Evolutionary conservation across 2,113 vertebrate genomes (phyloP), one percentile per base, ranked within the genome.

Genomic region (Astatotilapia flaviijosephi): DNA sequence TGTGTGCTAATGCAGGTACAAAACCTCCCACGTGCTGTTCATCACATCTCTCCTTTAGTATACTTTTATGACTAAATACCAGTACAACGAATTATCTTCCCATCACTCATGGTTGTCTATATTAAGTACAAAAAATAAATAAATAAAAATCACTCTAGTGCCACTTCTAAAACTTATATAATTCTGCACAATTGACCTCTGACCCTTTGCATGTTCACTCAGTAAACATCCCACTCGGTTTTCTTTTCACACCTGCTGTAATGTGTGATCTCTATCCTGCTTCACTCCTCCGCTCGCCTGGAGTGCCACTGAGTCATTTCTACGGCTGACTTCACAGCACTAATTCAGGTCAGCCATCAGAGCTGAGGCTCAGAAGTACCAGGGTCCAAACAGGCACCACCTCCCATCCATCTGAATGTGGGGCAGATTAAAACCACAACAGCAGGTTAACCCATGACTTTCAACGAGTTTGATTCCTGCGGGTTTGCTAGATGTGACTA

Each of bases 331-430:
- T 91, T 94, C 88, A 90, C 93, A 84, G 82, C 81, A 81, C 45
- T 87, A 84, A 94, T 92, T 93, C 89, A 88, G 92, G 90, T 93
- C 89, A 92, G 88, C 84, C 90, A 80, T 55, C 79, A 42, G 49
- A 3, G 10, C 83, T 7, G 86, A 75, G 83, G 73, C 85, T 89
- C 87, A 86, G 81, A 13, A 88, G 90, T 89, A 87, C 88, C 88
- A 92, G 86, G 87, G 84, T 79, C 91, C 89, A 88, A 89, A 90
- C 88, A 56, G 89, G 88, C 88, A 85, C 89, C 40, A 51, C 90
- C 88, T 86, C 62, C 79, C 82, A 33, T 37, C 81, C 90, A 86
- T 82, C 35, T 85, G 88, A 89, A 86, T 31, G 84, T 79, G 56
- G 90, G 88, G 82, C 89, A 83, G 88, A 89, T 93, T 93, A 93